Base-by-base conservation (phyloP, 2,113 vertebrate genomes). In the Oncorhynchus gorbuscha region DNA sequence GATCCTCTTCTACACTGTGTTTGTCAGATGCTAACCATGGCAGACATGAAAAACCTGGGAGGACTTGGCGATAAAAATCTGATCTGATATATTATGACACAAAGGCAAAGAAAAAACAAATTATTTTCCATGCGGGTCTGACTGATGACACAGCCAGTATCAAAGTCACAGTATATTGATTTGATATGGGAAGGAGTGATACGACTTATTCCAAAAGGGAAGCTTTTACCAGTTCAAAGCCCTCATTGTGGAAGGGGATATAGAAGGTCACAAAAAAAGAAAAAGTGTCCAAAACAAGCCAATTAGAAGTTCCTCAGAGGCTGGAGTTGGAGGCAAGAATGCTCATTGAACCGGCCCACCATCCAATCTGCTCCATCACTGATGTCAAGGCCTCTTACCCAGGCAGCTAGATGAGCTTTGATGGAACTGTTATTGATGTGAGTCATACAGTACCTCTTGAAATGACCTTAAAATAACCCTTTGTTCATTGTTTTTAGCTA, bases 361-460 rank as follows among this genome's bases (percentile, higher is more conserved):
- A 8, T 16, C 59, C 39, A 48, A n/a, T 75, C 14, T 75, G 14
- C 22, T 66, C 64, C 62, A 67, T 75, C 12, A 13, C 32, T 26
- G 64, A 67, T 48, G 73, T 64, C 64, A 67, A 75, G 39, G 13
- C 20, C 20, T 67, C 22, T 8, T 8, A 14, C 3, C 7, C 13
- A 2, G 24, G 64, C 18, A 24, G 45, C 14, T 8, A 45, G 18
- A 39, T 75, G 73, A 66, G 22, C 35, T 16, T 67, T 18, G 22
- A 75, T 20, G 73, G 73, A 24, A 75, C n/a, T 24, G 24, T 75
- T 30, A 67, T 14, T n/a, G 14, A 13, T 14, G 73, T 75, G 62
- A 75, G 73, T 73, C 39, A 39, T 58, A 18, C 26, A 14, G 16
- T 72, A 30, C 6, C 13, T 59, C 2, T 59, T 18, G 32, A 13